A percentile compares a stretch with the other conserved stretches of the same genome.
Conservation (phyloP, 1,140 invertebrate species). For the Drosophila athabasca region DNA sequence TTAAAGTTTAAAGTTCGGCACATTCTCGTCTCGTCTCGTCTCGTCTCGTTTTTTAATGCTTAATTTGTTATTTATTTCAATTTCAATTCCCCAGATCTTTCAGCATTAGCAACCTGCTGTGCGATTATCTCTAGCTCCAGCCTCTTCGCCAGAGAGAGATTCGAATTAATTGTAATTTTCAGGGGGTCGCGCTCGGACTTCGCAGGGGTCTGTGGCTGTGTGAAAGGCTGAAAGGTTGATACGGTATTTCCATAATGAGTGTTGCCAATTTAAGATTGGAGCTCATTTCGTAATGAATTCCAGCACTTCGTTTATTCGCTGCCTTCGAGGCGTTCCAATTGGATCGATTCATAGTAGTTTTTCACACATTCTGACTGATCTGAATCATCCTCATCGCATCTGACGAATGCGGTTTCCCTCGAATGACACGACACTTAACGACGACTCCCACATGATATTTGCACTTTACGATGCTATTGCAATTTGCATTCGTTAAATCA, state of each 20-base stretch:
- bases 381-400: no score
- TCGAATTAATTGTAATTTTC: conserved; percentile 74
- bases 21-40: conserved; percentile 31
- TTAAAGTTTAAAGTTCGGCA: conserved; percentile 34
- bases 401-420: no score
- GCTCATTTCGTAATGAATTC: conserved; percentile 25
- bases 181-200: conserved; percentile 53
- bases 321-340: no score
- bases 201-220: conserved; percentile 41
- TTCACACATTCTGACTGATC: no score
- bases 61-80: conserved; percentile 22
- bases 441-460: no score
- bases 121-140: conserved; percentile 32
- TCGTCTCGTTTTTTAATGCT: conserved; percentile 30
- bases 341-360: no score
- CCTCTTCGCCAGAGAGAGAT: not conserved
- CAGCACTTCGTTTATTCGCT: not conserved
- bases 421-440: no score
- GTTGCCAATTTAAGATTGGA: conserved; percentile 50
- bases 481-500: no score
- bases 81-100: conserved; percentile 31
- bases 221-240: conserved; percentile 67
- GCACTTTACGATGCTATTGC: no score
- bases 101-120: conserved; percentile 60
- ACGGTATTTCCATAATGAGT: conserved; percentile 46